A percentile compares a stretch with the other conserved stretches of the same genome.
Evolutionary conservation across 37 sponge, comb jelly and placozoan species (phyloP).

Genomic region (Amphimedon queenslandica): DNA sequence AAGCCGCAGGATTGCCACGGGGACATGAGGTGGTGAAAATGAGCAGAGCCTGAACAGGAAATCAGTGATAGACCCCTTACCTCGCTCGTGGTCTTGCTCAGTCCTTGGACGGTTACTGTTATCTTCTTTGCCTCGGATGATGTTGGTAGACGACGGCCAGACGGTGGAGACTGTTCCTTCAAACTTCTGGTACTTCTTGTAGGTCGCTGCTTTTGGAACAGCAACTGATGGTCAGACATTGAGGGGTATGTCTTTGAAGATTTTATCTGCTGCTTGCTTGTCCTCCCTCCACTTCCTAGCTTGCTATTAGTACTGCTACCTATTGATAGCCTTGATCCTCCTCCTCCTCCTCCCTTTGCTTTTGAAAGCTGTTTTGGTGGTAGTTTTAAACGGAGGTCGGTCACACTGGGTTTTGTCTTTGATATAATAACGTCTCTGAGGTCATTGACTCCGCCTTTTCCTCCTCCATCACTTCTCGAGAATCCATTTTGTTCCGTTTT

Average conservation of each 20-base stretch:
- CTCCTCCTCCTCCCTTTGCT: not conserved
- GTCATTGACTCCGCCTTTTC: constrained; percentile 15
- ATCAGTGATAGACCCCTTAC: constrained; percentile 45
- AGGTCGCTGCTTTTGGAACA: not conserved
- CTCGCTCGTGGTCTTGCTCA: constrained; percentile 49
- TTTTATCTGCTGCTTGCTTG: not conserved
- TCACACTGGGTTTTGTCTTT: constrained; percentile 40
- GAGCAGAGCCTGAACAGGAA: too few relatives aligned
- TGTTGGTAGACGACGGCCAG: constrained; percentile 15
- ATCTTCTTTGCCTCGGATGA: constrained; percentile 77
- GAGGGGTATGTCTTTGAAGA: not conserved
- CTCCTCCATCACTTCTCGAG: not conserved
- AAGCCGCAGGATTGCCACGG: too few relatives aligned
- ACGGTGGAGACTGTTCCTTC: not conserved
- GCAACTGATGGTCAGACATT: not conserved
- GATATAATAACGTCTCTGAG: constrained; percentile 35
- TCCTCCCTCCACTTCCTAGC: not conserved
- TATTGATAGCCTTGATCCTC: not conserved
- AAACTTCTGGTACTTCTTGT: not conserved
- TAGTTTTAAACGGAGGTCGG: constrained; percentile 50
- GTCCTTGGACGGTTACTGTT: constrained; percentile 68
- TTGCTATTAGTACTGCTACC: not conserved
- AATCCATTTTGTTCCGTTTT: not conserved
- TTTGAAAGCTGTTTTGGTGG: constrained; percentile 23
- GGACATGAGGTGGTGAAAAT: too few relatives aligned